Evolutionary conservation across 2,113 vertebrate species (phyloP).

Genomic region (Terrapene triunguis): DNA sequence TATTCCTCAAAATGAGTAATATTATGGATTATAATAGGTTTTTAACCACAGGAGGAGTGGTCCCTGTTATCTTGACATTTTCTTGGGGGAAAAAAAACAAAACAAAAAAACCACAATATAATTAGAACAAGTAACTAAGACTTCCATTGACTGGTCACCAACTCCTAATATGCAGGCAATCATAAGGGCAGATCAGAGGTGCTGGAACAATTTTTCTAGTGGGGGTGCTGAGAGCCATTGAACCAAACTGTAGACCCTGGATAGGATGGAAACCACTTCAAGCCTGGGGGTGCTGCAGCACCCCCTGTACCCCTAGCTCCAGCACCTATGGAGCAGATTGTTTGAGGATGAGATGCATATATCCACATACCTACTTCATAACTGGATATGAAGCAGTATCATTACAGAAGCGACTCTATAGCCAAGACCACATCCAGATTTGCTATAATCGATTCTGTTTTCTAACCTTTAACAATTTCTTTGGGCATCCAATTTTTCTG

Average conservation of each 20-base stretch:
- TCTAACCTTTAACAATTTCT: background rate
- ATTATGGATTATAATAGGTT: background rate
- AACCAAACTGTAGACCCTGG: too few relatives aligned
- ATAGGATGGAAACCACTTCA: too few relatives aligned
- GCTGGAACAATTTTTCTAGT: too few relatives aligned
- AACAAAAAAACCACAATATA: background rate
- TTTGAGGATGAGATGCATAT: background rate
- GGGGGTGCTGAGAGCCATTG: too few relatives aligned
- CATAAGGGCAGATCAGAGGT: background rate
- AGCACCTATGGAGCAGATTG: background rate
- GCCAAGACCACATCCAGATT: background rate
- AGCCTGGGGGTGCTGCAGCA: too few relatives aligned
- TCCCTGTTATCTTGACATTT: fast-evolving
- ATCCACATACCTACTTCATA: background rate
- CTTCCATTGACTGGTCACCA: background rate
- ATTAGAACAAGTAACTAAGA: background rate
- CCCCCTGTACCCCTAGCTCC: too few relatives aligned
- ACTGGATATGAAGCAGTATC: background rate
- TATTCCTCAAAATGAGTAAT: background rate
- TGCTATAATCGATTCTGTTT: background rate
- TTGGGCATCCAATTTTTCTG: background rate
- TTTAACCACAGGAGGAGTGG: background rate
- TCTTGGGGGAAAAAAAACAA: too few relatives aligned
- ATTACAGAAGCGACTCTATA: background rate
- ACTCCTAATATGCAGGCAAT: background rate